These are phyloP conservation scores for Eupelmus urozonus DNA, from an alignment of 2,888 invertebrate genomes.

Conservation along the genomic window DNA sequence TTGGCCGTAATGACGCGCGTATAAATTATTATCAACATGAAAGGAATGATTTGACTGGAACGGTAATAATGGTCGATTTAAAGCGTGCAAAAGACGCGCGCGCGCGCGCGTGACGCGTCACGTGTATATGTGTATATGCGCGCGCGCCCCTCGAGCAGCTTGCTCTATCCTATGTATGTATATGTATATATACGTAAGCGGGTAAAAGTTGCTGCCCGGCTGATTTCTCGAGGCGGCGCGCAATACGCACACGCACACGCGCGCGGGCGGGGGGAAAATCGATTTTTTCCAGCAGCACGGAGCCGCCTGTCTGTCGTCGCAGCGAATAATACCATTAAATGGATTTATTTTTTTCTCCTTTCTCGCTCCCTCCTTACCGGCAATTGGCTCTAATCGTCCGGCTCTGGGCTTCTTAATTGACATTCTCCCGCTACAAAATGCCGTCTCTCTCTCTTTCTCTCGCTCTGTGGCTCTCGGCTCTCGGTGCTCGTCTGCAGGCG, in stretches of 20 bases:
- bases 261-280: neutral
- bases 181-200: too few species aligned
- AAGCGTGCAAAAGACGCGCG: conserved; percentile 34
- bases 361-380: conserved; percentile 14
- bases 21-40: conserved; percentile 48
- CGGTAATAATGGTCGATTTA: conserved; percentile 33
- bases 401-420: conserved; percentile 50
- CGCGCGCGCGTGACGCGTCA: conserved; percentile 4
- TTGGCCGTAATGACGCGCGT: conserved; percentile 26
- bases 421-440: conserved; percentile 31
- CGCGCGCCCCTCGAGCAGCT: too few species aligned
- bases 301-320: conserved; percentile 48
- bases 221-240: too few species aligned
- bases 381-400: conserved; percentile 50
- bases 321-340: conserved; percentile 44
- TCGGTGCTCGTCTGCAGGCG: neutral
- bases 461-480: neutral
- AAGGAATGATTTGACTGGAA: conserved; percentile 49
- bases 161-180: too few species aligned
- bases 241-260: conserved; percentile 5
- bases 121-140: too few species aligned
- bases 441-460: conserved; percentile 11
- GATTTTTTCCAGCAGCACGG: conserved; percentile 27
- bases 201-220: too few species aligned
- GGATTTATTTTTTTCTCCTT: conserved; percentile 45